phyloP scores from a whole-genome alignment of 2,797 vertebrate genomes.

The Melanogrammus aeglefinus region DNA sequence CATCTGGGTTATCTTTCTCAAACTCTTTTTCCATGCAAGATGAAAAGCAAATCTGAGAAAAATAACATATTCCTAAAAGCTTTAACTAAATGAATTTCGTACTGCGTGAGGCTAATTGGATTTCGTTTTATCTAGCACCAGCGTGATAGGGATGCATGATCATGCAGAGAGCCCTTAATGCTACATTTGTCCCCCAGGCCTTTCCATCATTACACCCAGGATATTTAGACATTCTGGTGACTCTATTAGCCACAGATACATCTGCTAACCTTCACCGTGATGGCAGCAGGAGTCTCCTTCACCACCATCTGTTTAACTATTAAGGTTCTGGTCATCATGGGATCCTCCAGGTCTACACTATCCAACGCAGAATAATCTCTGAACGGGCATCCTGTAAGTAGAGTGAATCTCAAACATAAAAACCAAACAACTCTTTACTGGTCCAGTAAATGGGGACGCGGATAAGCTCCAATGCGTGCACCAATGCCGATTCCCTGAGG shows the following conservation, averaged over 20 bases:
- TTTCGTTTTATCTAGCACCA: not conserved
- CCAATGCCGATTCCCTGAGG: constrained; percentile 16
- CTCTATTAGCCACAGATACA: constrained; percentile 48
- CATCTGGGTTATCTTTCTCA: not conserved
- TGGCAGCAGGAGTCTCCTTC: constrained; percentile 62
- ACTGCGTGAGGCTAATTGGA: not conserved
- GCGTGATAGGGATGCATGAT: not conserved
- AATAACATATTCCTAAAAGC: not conserved
- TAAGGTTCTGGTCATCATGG: constrained; percentile 55
- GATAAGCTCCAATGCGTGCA: constrained; percentile 23
- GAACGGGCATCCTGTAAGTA: constrained; percentile 36
- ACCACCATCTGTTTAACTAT: constrained; percentile 69
- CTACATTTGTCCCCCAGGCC: constrained; percentile 21
- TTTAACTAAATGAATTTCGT: not conserved
- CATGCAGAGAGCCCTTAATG: constrained; percentile 9
- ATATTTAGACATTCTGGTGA: constrained; percentile 26
- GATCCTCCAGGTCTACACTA: constrained; percentile 44
- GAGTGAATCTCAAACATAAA: constrained; percentile 49
- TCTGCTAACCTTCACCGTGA: constrained; percentile 61
- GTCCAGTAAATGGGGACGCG: constrained; percentile 47
- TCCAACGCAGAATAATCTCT: constrained; percentile 54
- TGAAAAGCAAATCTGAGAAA: not conserved
- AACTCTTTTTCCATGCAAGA: not conserved
- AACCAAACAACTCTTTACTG: constrained; percentile 38
- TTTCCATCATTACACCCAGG: constrained; percentile 30